A percentile compares a stretch with the other conserved stretches of the same genome.
Conservation (phyloP, 2,888 invertebrate genomes). For the Tortrix viridana region DNA sequence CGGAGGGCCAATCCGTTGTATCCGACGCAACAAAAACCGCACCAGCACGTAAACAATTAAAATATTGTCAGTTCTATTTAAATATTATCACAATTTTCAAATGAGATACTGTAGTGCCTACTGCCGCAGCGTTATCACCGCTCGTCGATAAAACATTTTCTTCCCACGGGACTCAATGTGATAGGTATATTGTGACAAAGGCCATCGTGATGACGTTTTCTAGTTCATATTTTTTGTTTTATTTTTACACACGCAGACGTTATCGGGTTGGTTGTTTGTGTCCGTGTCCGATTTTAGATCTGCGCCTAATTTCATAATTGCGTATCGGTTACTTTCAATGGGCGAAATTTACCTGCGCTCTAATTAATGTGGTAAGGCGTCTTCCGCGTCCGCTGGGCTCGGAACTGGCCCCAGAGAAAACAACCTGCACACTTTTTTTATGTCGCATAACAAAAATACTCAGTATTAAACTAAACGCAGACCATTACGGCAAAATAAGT, state of each 20-base stretch:
- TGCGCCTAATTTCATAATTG: not conserved
- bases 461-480: no score
- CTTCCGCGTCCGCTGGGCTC: conserved; percentile 19
- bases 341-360: conserved; percentile 16
- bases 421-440: conserved; percentile 5
- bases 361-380: conserved; percentile 28
- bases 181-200: conserved; percentile 15
- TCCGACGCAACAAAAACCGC: conserved; percentile 66
- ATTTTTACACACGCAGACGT: conserved; percentile 17
- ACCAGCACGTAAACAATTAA: conserved; percentile 71
- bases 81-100: conserved; percentile 49
- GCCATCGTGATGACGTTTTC: conserved; percentile 22
- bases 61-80: conserved; percentile 56
- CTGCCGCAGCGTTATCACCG: conserved; percentile 59
- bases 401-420: conserved; percentile 7
- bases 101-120: conserved; percentile 42
- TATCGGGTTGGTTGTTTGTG: conserved; percentile 17
- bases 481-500: no score
- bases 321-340: not conserved
- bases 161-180: conserved; percentile 71
- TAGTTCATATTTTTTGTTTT: conserved; percentile 19
- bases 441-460: no score
- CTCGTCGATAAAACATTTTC: conserved; percentile 65
- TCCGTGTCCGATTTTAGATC: conserved; percentile 1
- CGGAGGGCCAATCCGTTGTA: conserved; percentile 62